phyloP scores from a whole-genome alignment of 1,140 invertebrate genomes.

The Drosophila virilis region DNA sequence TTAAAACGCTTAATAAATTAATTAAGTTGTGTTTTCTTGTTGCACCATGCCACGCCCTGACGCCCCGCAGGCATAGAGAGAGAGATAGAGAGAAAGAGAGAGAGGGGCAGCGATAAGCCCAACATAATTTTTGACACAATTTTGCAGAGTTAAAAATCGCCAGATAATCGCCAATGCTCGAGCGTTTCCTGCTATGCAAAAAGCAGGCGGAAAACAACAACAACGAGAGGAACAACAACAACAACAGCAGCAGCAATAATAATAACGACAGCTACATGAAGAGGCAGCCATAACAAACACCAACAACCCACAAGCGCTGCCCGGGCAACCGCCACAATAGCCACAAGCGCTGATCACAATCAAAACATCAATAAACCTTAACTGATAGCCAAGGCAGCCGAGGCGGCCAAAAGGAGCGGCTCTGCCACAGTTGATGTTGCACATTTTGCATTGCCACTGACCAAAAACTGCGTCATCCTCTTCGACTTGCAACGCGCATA shows the following conservation, averaged over 20 bases:
- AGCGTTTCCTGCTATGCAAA: slow-evolving; percentile 21
- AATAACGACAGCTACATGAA: slow-evolving; percentile 46
- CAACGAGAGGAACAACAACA: background rate
- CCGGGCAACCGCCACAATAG: slow-evolving; percentile 46
- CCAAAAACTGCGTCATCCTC: slow-evolving; percentile 40
- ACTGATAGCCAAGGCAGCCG: slow-evolving; percentile 59
- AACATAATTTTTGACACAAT: slow-evolving; percentile 82
- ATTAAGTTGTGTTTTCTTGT: slow-evolving; percentile 63
- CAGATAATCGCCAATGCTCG: slow-evolving; percentile 58
- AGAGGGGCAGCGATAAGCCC: background rate
- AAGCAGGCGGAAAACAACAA: slow-evolving; percentile 5
- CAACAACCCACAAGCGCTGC: slow-evolving; percentile 30
- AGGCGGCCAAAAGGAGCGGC: slow-evolving; percentile 37
- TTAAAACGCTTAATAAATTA: slow-evolving; percentile 62
- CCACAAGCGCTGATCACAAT: slow-evolving; percentile 77
- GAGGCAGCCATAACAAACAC: slow-evolving; percentile 68
- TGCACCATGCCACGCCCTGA: background rate
- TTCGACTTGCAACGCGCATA: background rate
- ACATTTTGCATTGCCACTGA: slow-evolving; percentile 35
- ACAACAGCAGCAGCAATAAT: slow-evolving; percentile 10
- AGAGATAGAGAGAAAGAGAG: no score
- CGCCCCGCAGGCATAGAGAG: no score
- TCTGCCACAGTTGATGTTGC: background rate
- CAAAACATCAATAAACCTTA: slow-evolving; percentile 84
- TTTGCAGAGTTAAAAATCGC: slow-evolving; percentile 62